phyloP scores from a whole-genome alignment of 2,888 invertebrate species.

The Pristionchus mayeri region DNA sequence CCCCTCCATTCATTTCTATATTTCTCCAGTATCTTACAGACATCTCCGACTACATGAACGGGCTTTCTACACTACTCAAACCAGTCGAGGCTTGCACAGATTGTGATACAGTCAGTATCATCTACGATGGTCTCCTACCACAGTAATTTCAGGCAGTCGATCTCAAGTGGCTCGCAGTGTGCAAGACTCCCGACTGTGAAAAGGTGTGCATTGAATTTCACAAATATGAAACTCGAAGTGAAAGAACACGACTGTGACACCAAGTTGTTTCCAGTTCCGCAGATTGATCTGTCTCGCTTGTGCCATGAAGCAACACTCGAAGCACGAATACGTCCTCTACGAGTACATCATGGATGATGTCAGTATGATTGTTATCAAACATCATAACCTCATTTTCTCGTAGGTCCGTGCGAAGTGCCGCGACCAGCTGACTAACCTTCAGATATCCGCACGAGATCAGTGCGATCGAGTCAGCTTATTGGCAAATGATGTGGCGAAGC shows the following conservation, averaged over 20 bases:
- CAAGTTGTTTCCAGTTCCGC: background rate
- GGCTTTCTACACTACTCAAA: background rate
- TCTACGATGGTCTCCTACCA: background rate
- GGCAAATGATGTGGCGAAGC: background rate
- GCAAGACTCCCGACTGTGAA: background rate
- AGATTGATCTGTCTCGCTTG: constrained; percentile 2
- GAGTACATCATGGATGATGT: constrained; percentile 5
- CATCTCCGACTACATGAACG: constrained; percentile 6
- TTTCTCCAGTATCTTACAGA: background rate
- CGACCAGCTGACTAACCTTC: background rate
- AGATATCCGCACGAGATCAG: background rate
- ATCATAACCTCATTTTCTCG: background rate
- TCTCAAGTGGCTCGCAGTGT: constrained; percentile 7
- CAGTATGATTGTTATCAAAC: background rate
- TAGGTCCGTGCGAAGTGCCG: constrained; percentile 1
- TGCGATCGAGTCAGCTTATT: background rate
- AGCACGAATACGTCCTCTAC: constrained; percentile 18
- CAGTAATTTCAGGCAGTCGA: constrained; percentile 6
- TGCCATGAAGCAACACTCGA: background rate
- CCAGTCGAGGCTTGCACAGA: constrained; percentile 2
- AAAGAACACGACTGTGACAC: background rate
- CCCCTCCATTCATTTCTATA: background rate
- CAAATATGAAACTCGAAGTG: background rate
- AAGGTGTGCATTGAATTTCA: background rate
- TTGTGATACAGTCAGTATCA: background rate